A percentile compares a stretch with the other conserved stretches of the same genome.
Conservation (phyloP, 2,888 invertebrate species). For the Diaperis boleti region DNA sequence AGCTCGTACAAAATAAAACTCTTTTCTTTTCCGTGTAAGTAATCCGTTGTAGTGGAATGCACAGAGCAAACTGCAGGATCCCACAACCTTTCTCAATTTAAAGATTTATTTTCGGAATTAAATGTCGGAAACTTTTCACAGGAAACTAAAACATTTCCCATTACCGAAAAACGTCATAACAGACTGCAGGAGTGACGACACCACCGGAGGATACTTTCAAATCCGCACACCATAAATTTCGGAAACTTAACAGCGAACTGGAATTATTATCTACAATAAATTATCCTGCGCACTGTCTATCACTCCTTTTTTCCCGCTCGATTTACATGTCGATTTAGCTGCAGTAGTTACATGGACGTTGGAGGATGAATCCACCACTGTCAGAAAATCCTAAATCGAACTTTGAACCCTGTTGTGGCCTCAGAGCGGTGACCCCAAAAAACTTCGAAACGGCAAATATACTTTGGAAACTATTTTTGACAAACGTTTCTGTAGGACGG, state of each 20-base stretch:
- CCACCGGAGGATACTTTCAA: background rate
- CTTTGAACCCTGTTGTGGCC: no score
- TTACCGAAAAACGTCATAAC: background rate
- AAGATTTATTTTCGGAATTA: background rate
- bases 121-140: background rate
- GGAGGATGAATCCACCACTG: no score
- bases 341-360: no score
- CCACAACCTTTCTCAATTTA: background rate
- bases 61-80: background rate
- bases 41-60: background rate
- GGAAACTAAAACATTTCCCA: background rate
- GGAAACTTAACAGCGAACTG: background rate
- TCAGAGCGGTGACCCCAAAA: no score
- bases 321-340: background rate
- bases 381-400: no score
- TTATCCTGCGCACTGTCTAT: background rate
- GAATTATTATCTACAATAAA: background rate
- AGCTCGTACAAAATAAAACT: no score
- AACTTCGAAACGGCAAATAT: no score
- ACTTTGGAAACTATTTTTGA: no score
- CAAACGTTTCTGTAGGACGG: no score
- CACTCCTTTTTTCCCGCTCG: background rate
- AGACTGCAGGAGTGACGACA: background rate
- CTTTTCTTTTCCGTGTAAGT: background rate
- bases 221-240: background rate